Conservation (phyloP, 37 sponge, comb jelly and placozoan species). For the Ianthella basta region DNA sequence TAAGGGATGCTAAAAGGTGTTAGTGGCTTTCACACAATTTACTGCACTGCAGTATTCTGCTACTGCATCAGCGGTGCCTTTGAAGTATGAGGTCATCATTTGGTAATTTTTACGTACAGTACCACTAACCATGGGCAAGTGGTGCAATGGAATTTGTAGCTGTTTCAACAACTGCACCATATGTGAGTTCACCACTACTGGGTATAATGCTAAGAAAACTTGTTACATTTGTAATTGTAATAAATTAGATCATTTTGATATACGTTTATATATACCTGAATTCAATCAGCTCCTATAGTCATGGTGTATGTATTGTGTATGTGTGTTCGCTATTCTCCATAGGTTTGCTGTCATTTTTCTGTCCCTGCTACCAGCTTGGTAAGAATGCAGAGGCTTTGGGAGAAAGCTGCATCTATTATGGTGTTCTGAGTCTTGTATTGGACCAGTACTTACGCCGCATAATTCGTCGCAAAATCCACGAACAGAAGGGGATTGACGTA, state of each 20-base stretch:
- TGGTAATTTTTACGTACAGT: too few relatives aligned
- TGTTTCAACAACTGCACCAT: slow-evolving; percentile 30
- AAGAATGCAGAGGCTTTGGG: slow-evolving; percentile 29
- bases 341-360: slow-evolving; percentile 21
- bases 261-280: too few relatives aligned
- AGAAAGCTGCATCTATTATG: not conserved
- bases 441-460: too few relatives aligned
- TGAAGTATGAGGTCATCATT: too few relatives aligned
- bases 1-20: too few relatives aligned
- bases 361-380: slow-evolving; percentile 15
- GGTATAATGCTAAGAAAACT: too few relatives aligned
- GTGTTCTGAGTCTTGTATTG: not conserved
- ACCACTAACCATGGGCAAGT: not conserved
- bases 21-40: too few relatives aligned
- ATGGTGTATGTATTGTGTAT: not conserved
- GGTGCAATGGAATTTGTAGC: slow-evolving; percentile 23
- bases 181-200: not conserved
- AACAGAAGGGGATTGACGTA: slow-evolving; percentile 13
- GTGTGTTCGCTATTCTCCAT: not conserved
- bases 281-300: not conserved
- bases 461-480: not conserved
- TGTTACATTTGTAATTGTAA: too few relatives aligned
- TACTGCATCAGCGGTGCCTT: too few relatives aligned
- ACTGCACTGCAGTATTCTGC: too few relatives aligned
- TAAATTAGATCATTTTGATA: too few relatives aligned